Percentiles rank a stretch among this genome's conserved stretches.
Evolutionary conservation across 2,888 invertebrate species (phyloP).

Genomic region (Lordiphosa andalusiaca): DNA sequence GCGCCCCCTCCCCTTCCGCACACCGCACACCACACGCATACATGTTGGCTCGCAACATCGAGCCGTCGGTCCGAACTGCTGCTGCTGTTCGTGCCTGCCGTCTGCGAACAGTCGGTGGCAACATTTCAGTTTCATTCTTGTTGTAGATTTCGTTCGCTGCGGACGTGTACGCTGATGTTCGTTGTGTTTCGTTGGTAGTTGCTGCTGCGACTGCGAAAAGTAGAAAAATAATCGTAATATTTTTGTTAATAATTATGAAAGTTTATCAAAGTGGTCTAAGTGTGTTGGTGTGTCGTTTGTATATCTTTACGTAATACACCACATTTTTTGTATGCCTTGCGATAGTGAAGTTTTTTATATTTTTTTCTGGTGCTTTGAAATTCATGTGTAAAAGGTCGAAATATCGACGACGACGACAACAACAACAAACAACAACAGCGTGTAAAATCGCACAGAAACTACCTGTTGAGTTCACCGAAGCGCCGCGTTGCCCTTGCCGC

Average conservation of each 20-base stretch:
- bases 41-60: too few relatives aligned
- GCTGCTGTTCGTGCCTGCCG: too few relatives aligned
- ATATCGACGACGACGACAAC: slow-evolving; percentile 3
- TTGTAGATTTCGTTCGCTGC: slow-evolving; percentile 4
- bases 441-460: slow-evolving; percentile 9
- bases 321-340: too few relatives aligned
- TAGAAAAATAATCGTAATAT: not conserved
- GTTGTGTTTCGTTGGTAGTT: not conserved
- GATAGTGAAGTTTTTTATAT: too few relatives aligned
- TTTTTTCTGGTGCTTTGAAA: too few relatives aligned
- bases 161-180: not conserved
- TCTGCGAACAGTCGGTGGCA: not conserved
- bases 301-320: too few relatives aligned
- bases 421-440: slow-evolving; percentile 6
- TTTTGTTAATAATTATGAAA: not conserved
- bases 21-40: too few relatives aligned
- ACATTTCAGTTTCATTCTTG: slow-evolving; percentile 3
- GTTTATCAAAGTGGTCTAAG: too few relatives aligned
- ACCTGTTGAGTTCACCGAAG: slow-evolving; percentile 44
- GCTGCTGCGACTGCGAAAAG: not conserved
- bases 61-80: too few relatives aligned
- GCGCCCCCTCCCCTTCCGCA: too few relatives aligned
- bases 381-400: not conserved
- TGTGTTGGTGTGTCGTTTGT: too few relatives aligned
- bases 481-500: slow-evolving; percentile 13